Evolutionary conservation across 2,888 invertebrate species (phyloP).

Genomic region (Tipula lateralis): DNA sequence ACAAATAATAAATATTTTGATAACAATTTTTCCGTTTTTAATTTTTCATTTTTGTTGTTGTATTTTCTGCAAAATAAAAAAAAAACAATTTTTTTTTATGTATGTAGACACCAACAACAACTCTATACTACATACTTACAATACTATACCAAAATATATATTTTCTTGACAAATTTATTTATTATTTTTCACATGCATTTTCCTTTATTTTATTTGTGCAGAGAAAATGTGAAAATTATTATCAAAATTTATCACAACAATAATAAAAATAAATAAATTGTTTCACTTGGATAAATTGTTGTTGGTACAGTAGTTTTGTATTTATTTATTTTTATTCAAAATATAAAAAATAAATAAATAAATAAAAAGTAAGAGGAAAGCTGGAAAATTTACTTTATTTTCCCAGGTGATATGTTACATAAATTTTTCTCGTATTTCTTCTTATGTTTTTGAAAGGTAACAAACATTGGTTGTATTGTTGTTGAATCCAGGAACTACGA

Average conservation of each 20-base stretch:
- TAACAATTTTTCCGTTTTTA: neutral
- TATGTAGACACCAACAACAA: too few relatives aligned
- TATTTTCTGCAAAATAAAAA: neutral
- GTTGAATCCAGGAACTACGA: slow-evolving; percentile 1
- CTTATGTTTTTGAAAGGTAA: slow-evolving; percentile 19
- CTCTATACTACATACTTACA: neutral
- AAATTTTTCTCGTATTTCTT: neutral
- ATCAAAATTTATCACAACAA: neutral
- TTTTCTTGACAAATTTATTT: slow-evolving; percentile 24
- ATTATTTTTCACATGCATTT: slow-evolving; percentile 19
- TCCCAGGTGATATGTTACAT: slow-evolving; percentile 19
- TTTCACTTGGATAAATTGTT: neutral
- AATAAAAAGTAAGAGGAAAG: neutral
- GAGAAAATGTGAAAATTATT: slow-evolving; percentile 14
- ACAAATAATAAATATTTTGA: neutral
- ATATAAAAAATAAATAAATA: neutral
- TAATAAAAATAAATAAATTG: neutral
- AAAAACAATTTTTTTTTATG: neutral
- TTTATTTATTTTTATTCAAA: slow-evolving; percentile 1
- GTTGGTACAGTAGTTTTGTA: neutral
- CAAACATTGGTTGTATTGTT: slow-evolving; percentile 9
- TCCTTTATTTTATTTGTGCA: neutral
- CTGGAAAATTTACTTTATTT: slow-evolving; percentile 16
- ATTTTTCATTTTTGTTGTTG: neutral
- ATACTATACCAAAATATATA: neutral